phyloP scores from a whole-genome alignment of 2,888 invertebrate species.

The Caenorhabditis becei region DNA sequence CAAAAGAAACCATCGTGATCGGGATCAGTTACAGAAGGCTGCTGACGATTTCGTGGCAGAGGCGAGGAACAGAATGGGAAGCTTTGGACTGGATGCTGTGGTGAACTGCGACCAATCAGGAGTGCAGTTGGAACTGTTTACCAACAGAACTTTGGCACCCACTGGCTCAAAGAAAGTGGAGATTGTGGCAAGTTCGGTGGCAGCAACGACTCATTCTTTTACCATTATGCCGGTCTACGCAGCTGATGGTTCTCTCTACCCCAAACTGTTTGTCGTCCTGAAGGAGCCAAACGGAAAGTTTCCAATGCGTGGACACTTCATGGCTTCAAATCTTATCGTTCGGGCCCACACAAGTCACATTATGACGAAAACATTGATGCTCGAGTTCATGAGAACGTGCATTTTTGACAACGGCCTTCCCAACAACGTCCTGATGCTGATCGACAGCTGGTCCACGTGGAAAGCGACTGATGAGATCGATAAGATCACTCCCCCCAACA shows the following conservation, averaged over 20 bases:
- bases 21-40: too few species aligned
- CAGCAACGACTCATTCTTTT: conserved; percentile 28
- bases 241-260: conserved; percentile 31
- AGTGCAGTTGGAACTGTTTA: conserved; percentile 30
- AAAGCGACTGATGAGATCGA: conserved; percentile 21
- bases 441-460: conserved; percentile 48
- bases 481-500: conserved; percentile 15
- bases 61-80: too few species aligned
- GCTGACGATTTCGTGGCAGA: too few species aligned
- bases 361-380: conserved; percentile 39
- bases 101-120: conserved; percentile 55
- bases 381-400: conserved; percentile 16
- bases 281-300: conserved; percentile 37
- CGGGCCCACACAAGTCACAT: conserved; percentile 36
- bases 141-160: conserved; percentile 31
- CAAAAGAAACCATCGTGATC: too few species aligned
- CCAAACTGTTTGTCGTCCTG: conserved; percentile 38
- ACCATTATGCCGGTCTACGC: conserved; percentile 53
- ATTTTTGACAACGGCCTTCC: conserved; percentile 19
- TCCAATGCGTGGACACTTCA: conserved; percentile 5
- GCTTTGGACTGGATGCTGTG: neutral
- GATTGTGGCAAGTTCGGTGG: conserved; percentile 8
- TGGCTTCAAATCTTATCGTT: conserved; percentile 30
- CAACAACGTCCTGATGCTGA: conserved; percentile 6
- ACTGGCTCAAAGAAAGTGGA: conserved; percentile 29